phyloP scores from a whole-genome alignment of 2,888 invertebrate genomes.

The Conus canariensis region DNA sequence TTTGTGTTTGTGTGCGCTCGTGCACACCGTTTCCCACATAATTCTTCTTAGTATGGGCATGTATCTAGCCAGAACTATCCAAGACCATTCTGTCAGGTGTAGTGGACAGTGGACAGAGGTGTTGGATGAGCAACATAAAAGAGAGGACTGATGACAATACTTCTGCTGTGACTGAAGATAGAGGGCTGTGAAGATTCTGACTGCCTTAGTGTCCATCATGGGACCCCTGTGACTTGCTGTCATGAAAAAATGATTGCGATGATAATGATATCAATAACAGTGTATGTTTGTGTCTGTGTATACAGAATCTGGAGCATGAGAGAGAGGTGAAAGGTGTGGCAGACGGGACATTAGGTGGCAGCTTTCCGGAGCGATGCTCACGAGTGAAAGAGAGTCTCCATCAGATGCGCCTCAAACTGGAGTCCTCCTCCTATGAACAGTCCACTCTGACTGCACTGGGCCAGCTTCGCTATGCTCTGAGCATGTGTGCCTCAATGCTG shows the following conservation, averaged over 20 bases:
- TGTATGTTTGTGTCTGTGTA: not conserved
- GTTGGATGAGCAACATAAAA: not conserved
- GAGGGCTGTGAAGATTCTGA: no score
- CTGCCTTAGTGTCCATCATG: no score
- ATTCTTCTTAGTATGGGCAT: no score
- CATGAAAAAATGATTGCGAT: no score
- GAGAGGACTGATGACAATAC: not conserved
- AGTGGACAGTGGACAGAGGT: no score
- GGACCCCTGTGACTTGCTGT: no score
- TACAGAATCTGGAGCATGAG: conserved; percentile 29
- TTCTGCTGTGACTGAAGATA: no score
- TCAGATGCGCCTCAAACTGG: not conserved
- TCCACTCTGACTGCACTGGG: conserved; percentile 26
- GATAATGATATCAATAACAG: no score
- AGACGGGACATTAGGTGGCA: not conserved
- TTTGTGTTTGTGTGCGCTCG: no score
- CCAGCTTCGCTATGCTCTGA: conserved; percentile 21
- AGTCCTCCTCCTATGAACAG: conserved; percentile 5
- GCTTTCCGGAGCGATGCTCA: not conserved
- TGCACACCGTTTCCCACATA: no score
- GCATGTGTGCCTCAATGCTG: not conserved
- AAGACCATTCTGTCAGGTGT: no score
- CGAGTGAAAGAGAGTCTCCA: not conserved
- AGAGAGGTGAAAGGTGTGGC: not conserved
- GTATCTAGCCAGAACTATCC: no score